A percentile compares a stretch with the other conserved stretches of the same genome.
phyloP scores from a whole-genome alignment of 2,797 vertebrate species.

The Corythornis leucogaster region DNA sequence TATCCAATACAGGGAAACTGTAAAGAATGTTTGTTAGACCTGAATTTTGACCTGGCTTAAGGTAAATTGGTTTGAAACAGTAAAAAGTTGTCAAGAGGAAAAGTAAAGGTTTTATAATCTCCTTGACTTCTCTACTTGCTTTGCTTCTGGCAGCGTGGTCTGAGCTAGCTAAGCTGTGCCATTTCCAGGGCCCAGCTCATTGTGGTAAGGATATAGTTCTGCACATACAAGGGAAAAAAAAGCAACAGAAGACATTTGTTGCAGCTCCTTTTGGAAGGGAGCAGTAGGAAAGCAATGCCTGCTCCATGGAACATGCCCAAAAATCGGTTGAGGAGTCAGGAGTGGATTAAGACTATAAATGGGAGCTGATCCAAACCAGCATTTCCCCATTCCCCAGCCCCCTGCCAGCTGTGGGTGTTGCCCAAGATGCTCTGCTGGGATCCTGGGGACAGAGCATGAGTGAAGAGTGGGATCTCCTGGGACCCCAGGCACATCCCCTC shows the following conservation, averaged over 20 bases:
- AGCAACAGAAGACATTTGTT: constrained; percentile 24
- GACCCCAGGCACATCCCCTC: not conserved
- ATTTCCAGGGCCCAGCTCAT: not conserved
- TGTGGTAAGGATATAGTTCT: constrained; percentile 16
- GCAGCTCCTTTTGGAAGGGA: constrained; percentile 34
- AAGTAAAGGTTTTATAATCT: not conserved
- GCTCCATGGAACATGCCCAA: constrained; percentile 33
- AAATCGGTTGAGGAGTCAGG: constrained; percentile 25
- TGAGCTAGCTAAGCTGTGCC: not conserved
- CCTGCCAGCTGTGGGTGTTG: not conserved
- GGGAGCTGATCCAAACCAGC: constrained; percentile 31
- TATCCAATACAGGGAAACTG: not conserved
- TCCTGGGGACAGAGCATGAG: not conserved
- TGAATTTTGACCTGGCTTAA: not conserved
- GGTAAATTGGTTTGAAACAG: constrained; percentile 4
- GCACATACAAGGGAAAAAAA: constrained; percentile 48
- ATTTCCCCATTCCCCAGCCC: not conserved
- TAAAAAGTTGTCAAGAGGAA: not conserved
- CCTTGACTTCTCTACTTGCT: not conserved
- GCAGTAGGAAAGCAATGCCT: constrained; percentile 18
- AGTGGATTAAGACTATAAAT: constrained; percentile 32
- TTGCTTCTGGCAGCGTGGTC: not conserved
- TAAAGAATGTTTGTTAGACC: not conserved
- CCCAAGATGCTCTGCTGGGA: not conserved
- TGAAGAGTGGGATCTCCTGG: not conserved